phyloP scores from a whole-genome alignment of 2,797 vertebrate species.

The Petrocephalus schoutedeni region DNA sequence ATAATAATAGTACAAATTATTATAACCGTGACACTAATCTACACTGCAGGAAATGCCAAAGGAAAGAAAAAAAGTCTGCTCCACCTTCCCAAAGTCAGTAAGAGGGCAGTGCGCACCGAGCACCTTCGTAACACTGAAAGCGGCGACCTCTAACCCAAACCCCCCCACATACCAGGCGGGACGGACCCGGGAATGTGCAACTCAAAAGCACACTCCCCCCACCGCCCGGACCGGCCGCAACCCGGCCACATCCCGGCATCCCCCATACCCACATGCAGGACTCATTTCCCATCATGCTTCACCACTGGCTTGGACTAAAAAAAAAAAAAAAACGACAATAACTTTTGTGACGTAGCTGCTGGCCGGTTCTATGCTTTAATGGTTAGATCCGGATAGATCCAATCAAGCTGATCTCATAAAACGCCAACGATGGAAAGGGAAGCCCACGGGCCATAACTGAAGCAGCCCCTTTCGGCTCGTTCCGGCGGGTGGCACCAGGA shows the following conservation, averaged over 20 bases:
- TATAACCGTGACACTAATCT: slow-evolving; percentile 10
- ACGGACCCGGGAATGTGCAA: not conserved
- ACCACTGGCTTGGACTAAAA: not conserved
- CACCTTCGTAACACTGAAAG: not conserved
- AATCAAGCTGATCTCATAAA: not conserved
- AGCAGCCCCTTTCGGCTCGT: not conserved
- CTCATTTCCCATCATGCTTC: not conserved
- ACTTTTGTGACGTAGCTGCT: not conserved
- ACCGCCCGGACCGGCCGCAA: not conserved
- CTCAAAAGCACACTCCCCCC: not conserved
- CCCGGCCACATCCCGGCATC: not conserved
- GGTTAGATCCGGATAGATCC: not conserved
- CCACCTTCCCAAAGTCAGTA: not conserved
- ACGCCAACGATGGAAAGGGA: not conserved
- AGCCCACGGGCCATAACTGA: slow-evolving; percentile 3
- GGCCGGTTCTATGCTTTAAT: not conserved
- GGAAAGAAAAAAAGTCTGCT: not conserved
- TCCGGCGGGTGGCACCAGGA: not conserved
- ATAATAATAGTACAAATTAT: slow-evolving; percentile 20
- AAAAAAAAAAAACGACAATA: not conserved
- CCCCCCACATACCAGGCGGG: not conserved
- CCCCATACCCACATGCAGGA: not conserved
- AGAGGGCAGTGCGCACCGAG: not conserved
- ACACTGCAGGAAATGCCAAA: not conserved
- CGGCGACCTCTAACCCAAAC: not conserved